Evolutionary conservation across 2,888 invertebrate genomes (phyloP), one percentile per base, ranked within the genome.

Genomic region (Eulithis testata): DNA sequence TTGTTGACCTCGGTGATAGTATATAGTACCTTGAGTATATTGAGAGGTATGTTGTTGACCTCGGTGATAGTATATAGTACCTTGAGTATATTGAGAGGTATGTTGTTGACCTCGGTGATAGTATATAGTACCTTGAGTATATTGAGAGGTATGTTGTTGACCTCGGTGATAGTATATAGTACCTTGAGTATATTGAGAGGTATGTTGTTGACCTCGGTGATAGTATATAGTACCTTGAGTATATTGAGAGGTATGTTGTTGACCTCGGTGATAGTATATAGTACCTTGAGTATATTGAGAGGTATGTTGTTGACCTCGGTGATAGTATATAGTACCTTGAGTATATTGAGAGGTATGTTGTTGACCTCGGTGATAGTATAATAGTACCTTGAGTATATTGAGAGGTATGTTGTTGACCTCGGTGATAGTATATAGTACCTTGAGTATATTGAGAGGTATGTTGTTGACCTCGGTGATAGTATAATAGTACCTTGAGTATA

Each of bases 361-460:
- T 98, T 98, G 78, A 98, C 96, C 89, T 98, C 98, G 0, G 98
- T 98, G 73, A 98, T n/a, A n/a, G n/a, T n/a, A n/a, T n/a, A n/a
- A n/a, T n/a, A n/a, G 5, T 68, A 90, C 91, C 87, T 91, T 91
- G 77, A 96, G 94, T n/a, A n/a, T n/a, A n/a, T n/a, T n/a, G n/a
- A n/a, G n/a, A n/a, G n/a, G n/a, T n/a, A n/a, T n/a, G n/a, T n/a
- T n/a, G n/a, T n/a, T n/a, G n/a, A n/a, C n/a, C n/a, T n/a, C n/a
- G n/a, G n/a, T n/a, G n/a, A n/a, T n/a, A n/a, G n/a, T n/a, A n/a
- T n/a, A n/a, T n/a, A n/a, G n/a, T n/a, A n/a, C n/a, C n/a, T n/a
- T n/a, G n/a, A n/a, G n/a, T 47, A 97, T 86, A 80, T 96, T 97
- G 56, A 98, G 88, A 0, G 98, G 96, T 59, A 98, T 93, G 61